Evolutionary conservation across 2,113 vertebrate genomes (phyloP), one percentile per base, ranked within the genome.

Genomic region (Ictidomys tridecemlineatus): DNA sequence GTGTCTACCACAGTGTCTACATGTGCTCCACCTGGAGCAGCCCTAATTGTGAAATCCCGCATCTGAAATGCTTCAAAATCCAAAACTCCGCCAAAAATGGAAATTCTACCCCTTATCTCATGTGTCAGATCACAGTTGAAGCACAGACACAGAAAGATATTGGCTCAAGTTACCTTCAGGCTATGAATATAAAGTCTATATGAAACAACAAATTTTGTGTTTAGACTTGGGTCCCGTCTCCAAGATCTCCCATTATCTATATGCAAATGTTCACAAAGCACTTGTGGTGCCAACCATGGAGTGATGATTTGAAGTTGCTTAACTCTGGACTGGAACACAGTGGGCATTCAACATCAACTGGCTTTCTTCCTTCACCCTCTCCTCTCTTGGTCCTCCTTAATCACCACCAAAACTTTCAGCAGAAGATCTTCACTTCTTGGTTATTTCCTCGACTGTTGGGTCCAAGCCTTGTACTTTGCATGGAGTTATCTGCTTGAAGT

Each of bases 401-500:
- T 65, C 32, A 48, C n/a, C 14, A 20, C 9, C 10, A 37, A 69
- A 30, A 91, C 87, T 22, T 24, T 82, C 30, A 92, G 1, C n/a
- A 39, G 70, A 16, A 42, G 70, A 61, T n/a, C 18, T 45, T 56
- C 58, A 28, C 26, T 63, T 79, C 16, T 45, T 69, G 8, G 18
- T 83, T 18, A 12, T 24, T 5, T 26, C 8, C 3, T 14, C 0
- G n/a, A n/a, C n/a, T 28, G 30, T 26, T 18, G 17, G 14, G 2
- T 77, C 32, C 26, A 65, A 45, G 30, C 6, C 8, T 92, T 32
- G 2, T 5, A 67, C 3, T n/a, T 85, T 51, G 17, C 34, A 16
- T 4, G 34, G 48, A 12, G 4, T 56, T 72, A 28, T 70, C 37
- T 69, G 14, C 30, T 6, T 63, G n/a, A 63, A 42, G 34, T 20